A percentile compares a stretch with the other conserved stretches of the same genome.
These are phyloP conservation scores for Anguilla anguilla DNA, from an alignment of 2,797 vertebrate species.

Conservation along the genomic window DNA sequence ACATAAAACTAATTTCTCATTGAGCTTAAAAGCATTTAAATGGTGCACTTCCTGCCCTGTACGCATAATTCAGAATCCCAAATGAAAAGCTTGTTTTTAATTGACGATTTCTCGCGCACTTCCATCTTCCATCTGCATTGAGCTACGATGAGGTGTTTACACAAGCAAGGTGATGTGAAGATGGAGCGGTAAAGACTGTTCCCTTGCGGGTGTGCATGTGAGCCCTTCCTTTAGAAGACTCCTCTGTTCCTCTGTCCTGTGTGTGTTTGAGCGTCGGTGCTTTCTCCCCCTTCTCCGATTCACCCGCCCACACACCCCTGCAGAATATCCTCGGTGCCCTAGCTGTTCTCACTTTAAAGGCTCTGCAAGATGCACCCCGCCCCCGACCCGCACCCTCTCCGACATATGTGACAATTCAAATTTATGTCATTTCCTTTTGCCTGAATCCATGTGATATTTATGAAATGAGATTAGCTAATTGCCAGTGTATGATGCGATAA, in stretches of 20 bases:
- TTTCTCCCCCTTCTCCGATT: not conserved
- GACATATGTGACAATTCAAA: conserved; percentile 60
- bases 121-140: not conserved
- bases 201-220: not conserved
- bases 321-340: conserved; percentile 8
- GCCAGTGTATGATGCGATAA: conserved; percentile 50
- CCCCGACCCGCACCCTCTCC: conserved; percentile 33
- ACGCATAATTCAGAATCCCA: not conserved
- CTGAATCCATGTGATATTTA: conserved; percentile 68
- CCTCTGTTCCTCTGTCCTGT: conserved; percentile 8
- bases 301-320: conserved; percentile 11
- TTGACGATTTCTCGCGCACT: not conserved
- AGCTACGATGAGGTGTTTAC: not conserved
- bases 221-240: not conserved
- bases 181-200: not conserved
- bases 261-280: not conserved
- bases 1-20: not conserved
- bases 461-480: conserved; percentile 50
- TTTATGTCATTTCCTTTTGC: conserved; percentile 55
- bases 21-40: not conserved
- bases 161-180: not conserved
- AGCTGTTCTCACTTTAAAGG: conserved; percentile 2
- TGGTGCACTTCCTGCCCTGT: not conserved
- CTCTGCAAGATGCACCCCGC: not conserved
- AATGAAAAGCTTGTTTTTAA: not conserved